Conservation (phyloP, 2,888 invertebrate genomes). For the Galerucella nymphaeae region DNA sequence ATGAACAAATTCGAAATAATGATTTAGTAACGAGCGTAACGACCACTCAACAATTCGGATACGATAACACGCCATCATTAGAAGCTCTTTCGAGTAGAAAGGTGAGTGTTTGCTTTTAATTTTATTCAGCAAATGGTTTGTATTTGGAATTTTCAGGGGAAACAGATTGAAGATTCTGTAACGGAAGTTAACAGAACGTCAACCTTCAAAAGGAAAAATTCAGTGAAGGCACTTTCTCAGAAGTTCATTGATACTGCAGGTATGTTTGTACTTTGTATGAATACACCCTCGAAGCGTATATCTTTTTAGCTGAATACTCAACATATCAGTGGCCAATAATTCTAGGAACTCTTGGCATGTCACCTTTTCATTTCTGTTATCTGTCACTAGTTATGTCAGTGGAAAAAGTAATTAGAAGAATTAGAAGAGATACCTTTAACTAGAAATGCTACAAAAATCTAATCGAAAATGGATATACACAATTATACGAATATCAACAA, state of each 20-base stretch:
- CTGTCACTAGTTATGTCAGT: no score
- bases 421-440: no score
- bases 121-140: not conserved
- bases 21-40: slow-evolving; percentile 60
- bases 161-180: slow-evolving; percentile 41
- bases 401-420: no score
- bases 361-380: no score
- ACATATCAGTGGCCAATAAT: no score
- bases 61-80: slow-evolving; percentile 59
- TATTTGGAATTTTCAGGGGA: slow-evolving; percentile 15
- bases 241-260: slow-evolving; percentile 80
- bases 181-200: slow-evolving; percentile 53
- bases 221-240: slow-evolving; percentile 82
- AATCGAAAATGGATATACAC: no score
- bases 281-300: no score
- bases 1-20: slow-evolving; percentile 47
- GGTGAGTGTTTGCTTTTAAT: slow-evolving; percentile 32
- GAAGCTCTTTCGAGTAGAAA: slow-evolving; percentile 54
- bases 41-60: slow-evolving; percentile 63
- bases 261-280: no score
- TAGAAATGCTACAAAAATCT: no score
- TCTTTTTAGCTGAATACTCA: no score
- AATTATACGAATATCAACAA: no score
- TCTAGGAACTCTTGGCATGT: no score
- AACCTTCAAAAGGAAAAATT: slow-evolving; percentile 73